A percentile compares a stretch with the other conserved stretches of the same genome.
Conservation (phyloP, 2,888 invertebrate genomes). For the Drosophila quinaria region DNA sequence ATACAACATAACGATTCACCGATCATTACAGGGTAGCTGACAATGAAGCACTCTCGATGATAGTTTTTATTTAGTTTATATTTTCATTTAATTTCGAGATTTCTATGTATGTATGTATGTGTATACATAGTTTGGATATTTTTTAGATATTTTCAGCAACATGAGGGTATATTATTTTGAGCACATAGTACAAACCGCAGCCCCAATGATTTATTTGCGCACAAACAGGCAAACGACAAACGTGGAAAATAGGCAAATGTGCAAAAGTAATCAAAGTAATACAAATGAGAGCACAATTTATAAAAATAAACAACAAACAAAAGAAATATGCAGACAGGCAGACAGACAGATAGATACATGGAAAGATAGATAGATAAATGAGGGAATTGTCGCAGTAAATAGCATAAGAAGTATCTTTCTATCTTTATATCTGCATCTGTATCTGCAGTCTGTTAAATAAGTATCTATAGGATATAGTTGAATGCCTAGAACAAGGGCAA, state of each 20-base stretch:
- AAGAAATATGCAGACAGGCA: neutral
- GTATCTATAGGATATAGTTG: constrained; percentile 40
- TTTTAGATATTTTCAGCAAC: constrained; percentile 30
- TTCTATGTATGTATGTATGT: neutral
- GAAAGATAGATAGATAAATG: neutral
- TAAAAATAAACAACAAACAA: constrained; percentile 70
- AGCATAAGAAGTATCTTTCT: constrained; percentile 9
- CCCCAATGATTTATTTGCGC: constrained; percentile 71
- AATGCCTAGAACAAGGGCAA: constrained; percentile 51
- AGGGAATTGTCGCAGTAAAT: constrained; percentile 24
- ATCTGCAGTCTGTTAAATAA: constrained; percentile 33
- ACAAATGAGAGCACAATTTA: constrained; percentile 72
- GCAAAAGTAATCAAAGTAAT: constrained; percentile 77
- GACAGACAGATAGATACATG: neutral
- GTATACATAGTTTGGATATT: constrained; percentile 1
- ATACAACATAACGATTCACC: neutral
- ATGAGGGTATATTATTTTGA: constrained; percentile 43
- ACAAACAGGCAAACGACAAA: constrained; percentile 48
- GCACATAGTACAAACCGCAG: constrained; percentile 49
- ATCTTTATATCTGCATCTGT: constrained; percentile 8
- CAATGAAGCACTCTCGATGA: neutral
- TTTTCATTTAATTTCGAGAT: neutral
- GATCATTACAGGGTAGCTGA: constrained; percentile 2
- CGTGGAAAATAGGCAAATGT: constrained; percentile 23
- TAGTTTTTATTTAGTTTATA: neutral